These are phyloP conservation scores for Mallotus villosus DNA, from an alignment of 2,797 vertebrate species.

Conservation along the genomic window DNA sequence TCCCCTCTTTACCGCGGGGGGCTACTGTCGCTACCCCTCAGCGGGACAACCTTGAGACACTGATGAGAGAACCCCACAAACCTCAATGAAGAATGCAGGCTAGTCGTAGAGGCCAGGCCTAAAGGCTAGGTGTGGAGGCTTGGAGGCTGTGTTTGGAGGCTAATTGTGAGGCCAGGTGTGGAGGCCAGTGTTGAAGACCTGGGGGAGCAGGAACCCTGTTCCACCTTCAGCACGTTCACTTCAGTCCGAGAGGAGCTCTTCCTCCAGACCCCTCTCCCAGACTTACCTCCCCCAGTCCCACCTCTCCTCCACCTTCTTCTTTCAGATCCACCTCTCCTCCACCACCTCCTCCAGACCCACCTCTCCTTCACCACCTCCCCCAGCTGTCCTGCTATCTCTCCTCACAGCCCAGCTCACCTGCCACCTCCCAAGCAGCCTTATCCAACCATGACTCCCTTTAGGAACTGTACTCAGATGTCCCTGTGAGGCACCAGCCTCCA, in stretches of 20 bases:
- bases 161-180: background rate
- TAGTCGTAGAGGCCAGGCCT: too few relatives aligned
- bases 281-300: too few relatives aligned
- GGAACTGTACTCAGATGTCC: too few relatives aligned
- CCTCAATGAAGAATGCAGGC: slow-evolving; percentile 2
- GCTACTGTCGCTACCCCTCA: background rate
- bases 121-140: background rate
- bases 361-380: background rate
- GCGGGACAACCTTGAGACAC: background rate
- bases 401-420: background rate
- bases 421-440: too few relatives aligned
- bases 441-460: too few relatives aligned
- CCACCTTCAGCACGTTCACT: slow-evolving; percentile 11
- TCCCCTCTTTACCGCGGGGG: background rate
- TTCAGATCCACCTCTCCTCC: too few relatives aligned
- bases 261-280: background rate
- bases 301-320: too few relatives aligned
- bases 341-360: too few relatives aligned
- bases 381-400: background rate
- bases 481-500: too few relatives aligned
- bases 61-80: background rate
- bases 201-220: slow-evolving; percentile 7
- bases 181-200: slow-evolving; percentile 1
- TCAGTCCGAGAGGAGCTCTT: slow-evolving; percentile 5
- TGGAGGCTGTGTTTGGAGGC: too few relatives aligned